Base-by-base conservation (phyloP, 2,888 invertebrate species). In the Minunthozetes semirufus region DNA sequence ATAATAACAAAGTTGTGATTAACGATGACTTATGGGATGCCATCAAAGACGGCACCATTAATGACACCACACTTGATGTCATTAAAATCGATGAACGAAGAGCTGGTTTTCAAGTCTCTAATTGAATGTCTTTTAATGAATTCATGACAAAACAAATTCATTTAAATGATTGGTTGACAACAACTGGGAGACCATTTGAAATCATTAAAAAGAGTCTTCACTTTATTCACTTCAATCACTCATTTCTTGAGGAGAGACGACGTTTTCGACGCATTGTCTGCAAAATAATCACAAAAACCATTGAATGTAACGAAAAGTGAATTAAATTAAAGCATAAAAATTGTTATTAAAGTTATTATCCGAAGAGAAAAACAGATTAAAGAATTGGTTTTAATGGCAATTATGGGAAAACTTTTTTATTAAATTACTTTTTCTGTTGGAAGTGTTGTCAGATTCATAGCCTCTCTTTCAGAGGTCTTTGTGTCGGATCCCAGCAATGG, bases 211-310 rank as follows among this genome's bases (percentile, higher is more conserved):
- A 22, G 8, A 61, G 11, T 29, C 33, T 33, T 33, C 33, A 38
- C 33, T 9, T n/a, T n/a, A n/a, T n/a, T 63, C 63, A 29, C 1
- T 29, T 46, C 46, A 70, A 38, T 48, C 70, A 46, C 11, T 48
- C 70, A 22, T 46, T 70, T 70, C 22, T 19, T 61, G 22, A 19
- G 48, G 13, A 25, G 8, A 68, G 70, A 46, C 70, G 70, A 25
- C 70, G 17, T 17, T 48, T 70, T 70, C 70, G 70, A 42, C 70
- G 70, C 70, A 70, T 70, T 42, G 42, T 70, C 70, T 70, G 46
- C 13, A 25, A 70, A 70, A 15, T 46, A 22, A 42, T 33, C 11
- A 68, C 11, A 68, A 11, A 38, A 68, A 22, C 11, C 42, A 22
- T 56, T 56, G 38, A 68, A 17, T 68, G 8, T 19, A 27, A 15